phyloP scores from a whole-genome alignment of 2,113 vertebrate genomes.

The Laterallus jamaicensis region DNA sequence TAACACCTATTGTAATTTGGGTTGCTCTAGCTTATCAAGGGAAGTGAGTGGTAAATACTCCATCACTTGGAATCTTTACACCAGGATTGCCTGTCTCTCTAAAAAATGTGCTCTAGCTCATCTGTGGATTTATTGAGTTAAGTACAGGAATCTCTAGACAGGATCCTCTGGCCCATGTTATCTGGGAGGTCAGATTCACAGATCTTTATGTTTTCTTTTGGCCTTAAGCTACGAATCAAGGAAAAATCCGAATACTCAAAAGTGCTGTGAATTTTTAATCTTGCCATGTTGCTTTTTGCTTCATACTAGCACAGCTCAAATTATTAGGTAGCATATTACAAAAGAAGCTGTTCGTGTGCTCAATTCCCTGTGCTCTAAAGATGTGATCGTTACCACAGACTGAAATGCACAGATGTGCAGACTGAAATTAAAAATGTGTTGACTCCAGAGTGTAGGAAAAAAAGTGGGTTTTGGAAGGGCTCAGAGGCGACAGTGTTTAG shows the following conservation, averaged over 20 bases:
- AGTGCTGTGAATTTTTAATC: not conserved
- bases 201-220: not conserved
- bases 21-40: not conserved
- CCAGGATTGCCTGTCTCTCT: not conserved
- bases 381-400: not conserved
- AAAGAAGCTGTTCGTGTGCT: not conserved
- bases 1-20: not conserved
- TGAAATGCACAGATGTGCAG: not conserved
- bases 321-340: not conserved
- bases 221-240: not conserved
- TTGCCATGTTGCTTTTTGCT: not conserved
- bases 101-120: not conserved
- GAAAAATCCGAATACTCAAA: not conserved
- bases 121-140: not conserved
- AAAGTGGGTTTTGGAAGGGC: not conserved
- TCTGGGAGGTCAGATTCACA: not conserved
- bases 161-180: not conserved
- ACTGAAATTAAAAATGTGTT: not conserved
- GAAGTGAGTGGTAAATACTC: not conserved
- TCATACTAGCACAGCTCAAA: not conserved
- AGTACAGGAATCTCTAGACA: slow-evolving; percentile 19
- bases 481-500: not conserved
- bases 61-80: not conserved
- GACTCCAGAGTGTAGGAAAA: not conserved
- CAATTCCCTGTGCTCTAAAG: not conserved